Evolutionary conservation across 2,797 vertebrate genomes (phyloP).

Genomic region (Hylomyscus alleni): DNA sequence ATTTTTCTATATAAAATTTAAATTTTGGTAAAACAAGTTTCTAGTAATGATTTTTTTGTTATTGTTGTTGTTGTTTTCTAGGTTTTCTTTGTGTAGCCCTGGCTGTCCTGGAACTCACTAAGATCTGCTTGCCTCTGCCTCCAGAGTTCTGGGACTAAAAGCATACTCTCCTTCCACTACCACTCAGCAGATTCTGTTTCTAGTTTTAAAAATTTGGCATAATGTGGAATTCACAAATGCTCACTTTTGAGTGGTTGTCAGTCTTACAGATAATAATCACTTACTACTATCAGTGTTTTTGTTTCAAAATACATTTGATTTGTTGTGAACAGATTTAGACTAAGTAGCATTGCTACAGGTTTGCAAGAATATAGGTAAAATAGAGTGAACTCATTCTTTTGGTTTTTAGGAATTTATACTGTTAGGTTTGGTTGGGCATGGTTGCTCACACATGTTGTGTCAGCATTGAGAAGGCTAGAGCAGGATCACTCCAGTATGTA

Average conservation of each 20-base stretch:
- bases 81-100: not conserved
- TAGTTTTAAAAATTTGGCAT: constrained; percentile 6
- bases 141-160: not conserved
- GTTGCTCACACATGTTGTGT: not conserved
- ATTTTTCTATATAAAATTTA: constrained; percentile 55
- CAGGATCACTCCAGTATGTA: not conserved
- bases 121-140: not conserved
- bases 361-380: not conserved
- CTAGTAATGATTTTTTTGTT: constrained; percentile 19
- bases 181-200: not conserved
- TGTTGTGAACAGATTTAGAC: constrained; percentile 32
- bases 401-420: not conserved
- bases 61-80: constrained; percentile 2
- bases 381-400: constrained; percentile 41
- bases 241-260: constrained; percentile 20
- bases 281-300: not conserved
- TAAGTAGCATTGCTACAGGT: not conserved
- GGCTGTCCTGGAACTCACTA: not conserved
- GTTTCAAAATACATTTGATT: constrained; percentile 51
- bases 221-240: constrained; percentile 45
- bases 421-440: not conserved
- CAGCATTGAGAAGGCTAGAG: not conserved
- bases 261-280: constrained; percentile 6
- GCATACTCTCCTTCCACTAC: too few relatives aligned
- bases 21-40: constrained; percentile 41